Base-by-base conservation (phyloP, 2,888 invertebrate species). In the Siphonodentalium dalli region DNA sequence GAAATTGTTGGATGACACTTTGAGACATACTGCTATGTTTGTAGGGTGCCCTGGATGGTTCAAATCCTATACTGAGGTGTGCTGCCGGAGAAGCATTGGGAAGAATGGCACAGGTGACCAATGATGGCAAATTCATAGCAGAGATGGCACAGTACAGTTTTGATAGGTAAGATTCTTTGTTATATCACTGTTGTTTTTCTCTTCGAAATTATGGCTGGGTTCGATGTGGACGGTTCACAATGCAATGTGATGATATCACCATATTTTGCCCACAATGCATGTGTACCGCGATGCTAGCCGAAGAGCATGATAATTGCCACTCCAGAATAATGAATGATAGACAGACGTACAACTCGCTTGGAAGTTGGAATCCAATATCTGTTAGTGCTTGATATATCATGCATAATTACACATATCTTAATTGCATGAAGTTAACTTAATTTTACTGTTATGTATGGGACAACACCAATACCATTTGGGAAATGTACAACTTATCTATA, bases 51-150 rank as follows among this genome's bases (percentile, higher is more conserved):
- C 68, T 86, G 61, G 80, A 81, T 40, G 79, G 79, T 60, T 65
- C 82, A 43, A 86, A 83, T 72, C 83, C 83, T 6, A 82, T 85
- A 46, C 86, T 99, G 31, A 88, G 98, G 15, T 97, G 96, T 79
- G 92, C 96, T 0, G 93, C 95, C 0, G 96, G 93, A 0, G 97
- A 98, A 74, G 93, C 95, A 24, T 87, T 97, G 20, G 98, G 98
- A 0, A 87, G 98, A 13, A 88, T 98, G 80, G 92, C 93, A 0
- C 93, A 94, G 81, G 92, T 92, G 1, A 89, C 93, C 9, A 89
- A 89, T 1, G 93, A 93, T 80, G 88, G 90, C 0, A 87, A 89
- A 65, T 93, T 93, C 76, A 92, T 93, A 4, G 92, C 92, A 9
- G 92, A 92, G 80, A 85, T 93, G 79, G 92, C 93, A 0, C 93